Base-by-base conservation (phyloP, 2,113 vertebrate species). In the Fulica atra region DNA sequence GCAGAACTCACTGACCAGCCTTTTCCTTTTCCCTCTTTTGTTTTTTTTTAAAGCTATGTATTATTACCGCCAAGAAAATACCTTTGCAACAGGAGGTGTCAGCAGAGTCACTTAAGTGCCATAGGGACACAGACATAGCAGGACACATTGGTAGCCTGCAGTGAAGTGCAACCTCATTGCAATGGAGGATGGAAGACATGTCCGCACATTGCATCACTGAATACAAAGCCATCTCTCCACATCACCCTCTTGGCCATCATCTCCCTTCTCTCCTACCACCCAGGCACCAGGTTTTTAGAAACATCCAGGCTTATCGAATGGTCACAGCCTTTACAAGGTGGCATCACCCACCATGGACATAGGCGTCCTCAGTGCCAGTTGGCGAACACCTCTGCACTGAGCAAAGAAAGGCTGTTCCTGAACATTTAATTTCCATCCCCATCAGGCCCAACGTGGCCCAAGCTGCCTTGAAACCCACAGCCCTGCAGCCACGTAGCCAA, bases 301-400 rank as follows among this genome's bases (percentile, higher is more conserved):
- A 11, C 8, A 10, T 35, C 44, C 42, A 25, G 26, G 68, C 48
- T 8, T 2, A 1, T 11, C 44, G 20, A 29, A 18, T 1, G 1
- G 15, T 54, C 60, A 50, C 31, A 80, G 63, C 36, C 54, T 40
- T 54, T 8, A 29, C 5, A 1, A 1, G 14, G 26, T 8, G 11
- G 17, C 11, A 24, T n/a, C 68, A 59, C 64, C 51, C 64, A 74
- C 21, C 54, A 56, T 0, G 1, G 59, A 17, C 54, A 7, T 0
- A 10, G 12, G 36, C 35, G 60, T 6, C 65, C 57, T 25, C 0
- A 0, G 28, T 8, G 46, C 68, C 86, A n/a, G 10, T 0, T 31
- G 23, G 16, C 33, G 57, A 74, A 18, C 1, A 8, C 3, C 44
- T 72, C 78, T 66, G 44, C 74, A 35, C 50, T 3, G 0, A 60